phyloP scores from a whole-genome alignment of 2,113 vertebrate genomes.

The Corythoichthys intestinalis region DNA sequence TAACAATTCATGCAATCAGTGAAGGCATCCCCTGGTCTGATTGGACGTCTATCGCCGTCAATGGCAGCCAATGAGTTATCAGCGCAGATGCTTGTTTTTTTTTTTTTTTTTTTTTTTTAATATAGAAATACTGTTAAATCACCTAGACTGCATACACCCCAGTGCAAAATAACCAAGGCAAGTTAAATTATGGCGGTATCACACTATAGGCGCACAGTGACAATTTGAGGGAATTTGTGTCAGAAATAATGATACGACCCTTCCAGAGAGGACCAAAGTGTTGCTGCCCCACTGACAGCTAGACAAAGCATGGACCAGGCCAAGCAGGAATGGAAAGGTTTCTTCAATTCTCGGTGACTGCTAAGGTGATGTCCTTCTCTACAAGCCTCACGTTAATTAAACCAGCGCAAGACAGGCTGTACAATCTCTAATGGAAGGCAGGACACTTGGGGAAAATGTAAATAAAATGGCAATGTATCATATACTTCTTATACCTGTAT shows the following conservation, averaged over 20 bases:
- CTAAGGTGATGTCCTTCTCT: constrained; percentile 1
- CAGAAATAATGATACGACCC: constrained; percentile 2
- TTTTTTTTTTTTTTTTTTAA: too few relatives aligned
- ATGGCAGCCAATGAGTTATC: too few relatives aligned
- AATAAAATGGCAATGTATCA: not conserved
- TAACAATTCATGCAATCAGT: too few relatives aligned
- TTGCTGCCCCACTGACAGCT: not conserved
- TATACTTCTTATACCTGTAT: too few relatives aligned
- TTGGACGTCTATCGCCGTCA: too few relatives aligned
- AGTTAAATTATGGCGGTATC: not conserved
- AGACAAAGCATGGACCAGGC: constrained; percentile 2
- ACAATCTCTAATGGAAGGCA: not conserved
- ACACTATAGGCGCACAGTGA: not conserved
- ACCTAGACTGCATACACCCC: not conserved
- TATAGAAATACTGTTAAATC: too few relatives aligned
- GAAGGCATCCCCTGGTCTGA: too few relatives aligned
- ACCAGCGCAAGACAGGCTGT: constrained; percentile 9
- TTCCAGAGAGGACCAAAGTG: not conserved
- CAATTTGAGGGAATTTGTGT: not conserved
- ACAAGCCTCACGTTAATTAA: constrained; percentile 35
- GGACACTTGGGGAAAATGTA: not conserved
- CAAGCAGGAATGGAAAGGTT: constrained; percentile 5
- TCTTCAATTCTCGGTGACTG: constrained; percentile 23
- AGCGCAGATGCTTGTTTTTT: too few relatives aligned
- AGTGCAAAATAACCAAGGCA: not conserved